Evolutionary conservation across 2,888 invertebrate species (phyloP), one percentile per base, ranked within the genome.

Genomic region (Apomyelois bistriatella): DNA sequence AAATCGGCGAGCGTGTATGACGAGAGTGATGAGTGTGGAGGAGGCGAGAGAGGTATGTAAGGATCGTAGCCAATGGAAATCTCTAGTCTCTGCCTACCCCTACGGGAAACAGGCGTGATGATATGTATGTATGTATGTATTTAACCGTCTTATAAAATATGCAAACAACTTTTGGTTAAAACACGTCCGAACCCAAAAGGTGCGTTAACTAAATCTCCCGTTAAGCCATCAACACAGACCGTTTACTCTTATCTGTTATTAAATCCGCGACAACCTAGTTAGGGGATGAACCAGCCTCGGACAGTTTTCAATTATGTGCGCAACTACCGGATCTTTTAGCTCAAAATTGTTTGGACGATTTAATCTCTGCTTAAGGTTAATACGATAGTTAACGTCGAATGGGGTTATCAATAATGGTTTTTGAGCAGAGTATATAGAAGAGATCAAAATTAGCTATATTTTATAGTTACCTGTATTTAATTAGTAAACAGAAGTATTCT

Each of bases 301-400:
- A 72, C 77, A 76, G 72, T 76, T 79, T 83, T 82, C 81, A 82
- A 82, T 83, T 82, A 82, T 73, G 70, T 60, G 64, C 54, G 15
- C 52, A 37, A 52, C 52, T 36, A 12, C 36, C 43, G 43, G 43
- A 43, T 52, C 43, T 50, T 50, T 50, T 32, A 32, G 40, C 40
- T 16, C 22, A 30, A 50, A 50, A 40, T 48, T 28, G 40, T 50
- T 50, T 40, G 16, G 15, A 15, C 68, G 58, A 53, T 67, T 70
- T 74, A 72, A 70, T 72, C 68, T 71, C 70, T 70, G 58, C 62
- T 68, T 67, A 62, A 60, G 65, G 58, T 66, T 58, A 66, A 69
- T 43, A 13, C 43, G 43, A 28, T 43, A 30, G 43, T 43, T 30
- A 28, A 30, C 43, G 28, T 16, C 6, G 46, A 32, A 35, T 46